Percentiles rank a stretch among this genome's conserved stretches.
These are phyloP conservation scores for Anolis sagrei DNA, from an alignment of 2,113 vertebrate species.

Conservation along the genomic window DNA sequence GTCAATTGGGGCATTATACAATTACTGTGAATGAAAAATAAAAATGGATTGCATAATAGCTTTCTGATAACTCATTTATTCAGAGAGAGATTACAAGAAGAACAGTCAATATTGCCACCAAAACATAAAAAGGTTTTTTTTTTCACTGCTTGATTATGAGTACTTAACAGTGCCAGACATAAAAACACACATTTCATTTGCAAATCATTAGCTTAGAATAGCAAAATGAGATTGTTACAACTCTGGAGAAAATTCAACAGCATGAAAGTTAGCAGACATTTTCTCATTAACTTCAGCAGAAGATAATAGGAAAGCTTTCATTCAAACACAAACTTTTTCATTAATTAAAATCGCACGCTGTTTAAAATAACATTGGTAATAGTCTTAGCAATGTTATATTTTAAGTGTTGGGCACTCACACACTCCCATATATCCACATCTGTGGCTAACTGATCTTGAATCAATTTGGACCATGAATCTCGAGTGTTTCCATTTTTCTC, in stretches of 20 bases:
- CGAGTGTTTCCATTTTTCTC: constrained; percentile 24
- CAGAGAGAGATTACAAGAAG: neutral
- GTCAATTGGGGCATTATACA: neutral
- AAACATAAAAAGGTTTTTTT: neutral
- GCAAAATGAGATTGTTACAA: too few species aligned
- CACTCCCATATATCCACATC: neutral
- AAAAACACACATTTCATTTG: neutral
- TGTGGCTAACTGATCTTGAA: constrained; percentile 16
- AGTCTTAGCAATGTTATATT: neutral
- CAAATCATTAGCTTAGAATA: neutral
- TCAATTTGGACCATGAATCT: constrained; percentile 23
- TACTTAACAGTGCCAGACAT: neutral
- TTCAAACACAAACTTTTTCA: neutral
- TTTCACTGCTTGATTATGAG: neutral
- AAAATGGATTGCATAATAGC: neutral
- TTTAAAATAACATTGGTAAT: neutral
- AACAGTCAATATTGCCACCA: neutral
- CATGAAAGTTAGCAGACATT: too few species aligned
- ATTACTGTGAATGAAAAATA: neutral
- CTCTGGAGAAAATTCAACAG: neutral
- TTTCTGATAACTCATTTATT: too few species aligned
- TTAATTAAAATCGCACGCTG: neutral
- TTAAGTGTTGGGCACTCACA: neutral
- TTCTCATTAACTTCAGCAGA: neutral
- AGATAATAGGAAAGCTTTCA: too few species aligned